Conservation (phyloP, 2,113 vertebrate species). For the Labrus mixtus region DNA sequence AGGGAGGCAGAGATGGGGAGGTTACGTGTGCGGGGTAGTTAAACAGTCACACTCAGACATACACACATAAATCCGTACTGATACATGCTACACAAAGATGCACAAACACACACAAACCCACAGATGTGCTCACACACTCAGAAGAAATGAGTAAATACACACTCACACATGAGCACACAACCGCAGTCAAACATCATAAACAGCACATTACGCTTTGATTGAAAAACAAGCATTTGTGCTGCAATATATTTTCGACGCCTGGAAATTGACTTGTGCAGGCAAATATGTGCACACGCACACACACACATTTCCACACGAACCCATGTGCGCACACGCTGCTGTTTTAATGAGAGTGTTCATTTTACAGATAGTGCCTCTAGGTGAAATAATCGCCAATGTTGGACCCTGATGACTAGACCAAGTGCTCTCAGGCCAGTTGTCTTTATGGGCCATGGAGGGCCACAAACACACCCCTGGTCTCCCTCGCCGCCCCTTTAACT, state of each 20-base stretch:
- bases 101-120: slow-evolving; percentile 8
- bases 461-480: slow-evolving; percentile 58
- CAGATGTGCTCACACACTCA: slow-evolving; percentile 23
- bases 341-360: slow-evolving; percentile 81
- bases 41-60: slow-evolving; percentile 75
- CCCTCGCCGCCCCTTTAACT: slow-evolving; percentile 62
- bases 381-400: slow-evolving; percentile 78
- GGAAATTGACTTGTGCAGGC: slow-evolving; percentile 50
- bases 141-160: slow-evolving; percentile 44
- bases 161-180: slow-evolving; percentile 20
- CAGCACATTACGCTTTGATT: slow-evolving; percentile 71
- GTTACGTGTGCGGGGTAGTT: slow-evolving; percentile 85
- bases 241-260: slow-evolving; percentile 54
- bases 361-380: slow-evolving; percentile 74
- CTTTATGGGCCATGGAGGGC: slow-evolving; percentile 69
- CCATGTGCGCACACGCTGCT: slow-evolving; percentile 32
- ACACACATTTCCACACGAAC: slow-evolving; percentile 25
- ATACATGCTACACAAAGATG: slow-evolving; percentile 28
- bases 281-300: neutral
- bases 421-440: slow-evolving; percentile 77
- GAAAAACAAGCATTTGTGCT: slow-evolving; percentile 66
- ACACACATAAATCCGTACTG: slow-evolving; percentile 33
- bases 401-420: slow-evolving; percentile 66
- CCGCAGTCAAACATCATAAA: slow-evolving; percentile 70
- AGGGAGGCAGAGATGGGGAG: slow-evolving; percentile 82